These are phyloP conservation scores for Henricia sp. DNA, from an alignment of 53 echinoderm and acorn worm species.

Conservation along the genomic window DNA sequence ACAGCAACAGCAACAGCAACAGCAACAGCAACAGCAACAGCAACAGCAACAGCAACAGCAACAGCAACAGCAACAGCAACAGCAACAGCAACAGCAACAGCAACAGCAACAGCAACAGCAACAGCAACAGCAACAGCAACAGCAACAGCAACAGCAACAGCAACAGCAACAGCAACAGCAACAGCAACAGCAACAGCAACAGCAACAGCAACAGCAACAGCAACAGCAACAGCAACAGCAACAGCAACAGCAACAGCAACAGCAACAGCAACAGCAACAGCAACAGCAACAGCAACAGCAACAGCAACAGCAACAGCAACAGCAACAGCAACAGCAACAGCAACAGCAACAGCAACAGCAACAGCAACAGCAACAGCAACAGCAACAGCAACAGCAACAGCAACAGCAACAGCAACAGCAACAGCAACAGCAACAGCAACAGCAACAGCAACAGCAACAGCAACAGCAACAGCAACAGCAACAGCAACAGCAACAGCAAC, in stretches of 20 bases:
- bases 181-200: slow-evolving; percentile 21
- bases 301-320: slow-evolving; percentile 13
- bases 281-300: background rate
- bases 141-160: slow-evolving; percentile 21
- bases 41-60: slow-evolving; percentile 21
- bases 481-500: slow-evolving; percentile 18
- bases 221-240: slow-evolving; percentile 14
- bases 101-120: slow-evolving; percentile 21
- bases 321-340: slow-evolving; percentile 6
- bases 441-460: slow-evolving; percentile 17
- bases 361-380: slow-evolving; percentile 6
- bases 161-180: slow-evolving; percentile 21
- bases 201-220: slow-evolving; percentile 18
- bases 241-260: slow-evolving; percentile 6
- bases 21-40: slow-evolving; percentile 21
- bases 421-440: slow-evolving; percentile 17
- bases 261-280: background rate
- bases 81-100: slow-evolving; percentile 21
- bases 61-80: slow-evolving; percentile 21
- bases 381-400: slow-evolving; percentile 17
- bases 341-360: background rate
- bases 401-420: slow-evolving; percentile 14
- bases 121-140: slow-evolving; percentile 21
- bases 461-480: slow-evolving; percentile 26
- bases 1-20: slow-evolving; percentile 21